Base-by-base conservation (phyloP, 2,113 vertebrate genomes). In the Etheostoma cragini region DNA sequence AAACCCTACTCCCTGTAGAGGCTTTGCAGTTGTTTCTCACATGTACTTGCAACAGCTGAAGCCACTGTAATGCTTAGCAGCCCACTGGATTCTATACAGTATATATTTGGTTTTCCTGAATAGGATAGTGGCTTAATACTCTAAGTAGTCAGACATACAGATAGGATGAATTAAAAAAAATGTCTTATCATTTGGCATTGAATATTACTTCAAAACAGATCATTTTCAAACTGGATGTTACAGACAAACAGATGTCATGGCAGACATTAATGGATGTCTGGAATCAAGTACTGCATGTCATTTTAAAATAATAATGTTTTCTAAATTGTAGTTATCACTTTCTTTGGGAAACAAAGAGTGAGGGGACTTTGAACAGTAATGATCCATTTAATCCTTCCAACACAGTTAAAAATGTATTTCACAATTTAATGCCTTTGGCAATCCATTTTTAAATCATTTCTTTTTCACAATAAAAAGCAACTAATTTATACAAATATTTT, bases 21-120 rank as follows among this genome's bases (percentile, higher is more conserved):
- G 24, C 53, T 57, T 15, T 53, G 50, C 54, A 30, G 26, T 76
- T 63, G 49, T 52, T 58, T 83, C 61, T 64, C 52, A 67, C 35
- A 17, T 58, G 50, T 42, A 22, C 56, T 45, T 26, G 10, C 38
- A 70, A 76, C 62, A 72, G 61, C 62, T 69, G 74, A 15, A 81
- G 46, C 33, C 69, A 72, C 47, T 38, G 35, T 33, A 72, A 52
- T 60, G 64, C 60, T 49, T 69, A 63, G 49, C 0, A 5, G 7
- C 60, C 47, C 47, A 21, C 50, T 50, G 33, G 24, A 63, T 42
- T 11, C 0, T 11, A 42, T 42, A 42, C 10, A 42, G 8, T 42
- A 42, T 11, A 42, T 50, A 14, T 78, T 70, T 35, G 52, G 5
- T 49, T 83, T 50, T 56, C 11, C 56, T 7, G 33, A 75, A 30